These are phyloP conservation scores for Poecilia picta DNA, from an alignment of 2,797 vertebrate genomes.

Conservation along the genomic window DNA sequence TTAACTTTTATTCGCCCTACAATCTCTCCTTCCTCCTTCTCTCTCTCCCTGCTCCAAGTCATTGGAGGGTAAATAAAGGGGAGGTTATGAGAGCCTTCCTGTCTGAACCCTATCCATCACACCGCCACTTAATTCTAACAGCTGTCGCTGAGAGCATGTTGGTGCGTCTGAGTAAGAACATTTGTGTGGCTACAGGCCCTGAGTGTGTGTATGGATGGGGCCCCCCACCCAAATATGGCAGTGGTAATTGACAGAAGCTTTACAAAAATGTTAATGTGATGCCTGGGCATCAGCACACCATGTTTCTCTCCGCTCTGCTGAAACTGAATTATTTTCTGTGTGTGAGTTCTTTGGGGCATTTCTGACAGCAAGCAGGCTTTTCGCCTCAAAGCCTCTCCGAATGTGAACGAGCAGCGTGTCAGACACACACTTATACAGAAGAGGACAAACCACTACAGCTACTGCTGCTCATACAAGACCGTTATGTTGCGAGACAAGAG, in stretches of 20 bases:
- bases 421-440: slow-evolving; percentile 4
- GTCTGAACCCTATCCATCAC: slow-evolving; percentile 79
- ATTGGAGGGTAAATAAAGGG: slow-evolving; percentile 77
- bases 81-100: slow-evolving; percentile 76
- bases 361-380: slow-evolving; percentile 29
- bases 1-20: not conserved
- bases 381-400: slow-evolving; percentile 14
- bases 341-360: slow-evolving; percentile 10
- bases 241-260: slow-evolving; percentile 39
- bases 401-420: slow-evolving; percentile 11
- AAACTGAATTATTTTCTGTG: slow-evolving; percentile 26
- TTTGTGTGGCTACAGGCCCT: not conserved
- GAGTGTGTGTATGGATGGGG: not conserved
- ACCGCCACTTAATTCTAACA: slow-evolving; percentile 77
- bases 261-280: slow-evolving; percentile 42
- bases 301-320: slow-evolving; percentile 23
- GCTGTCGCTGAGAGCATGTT: slow-evolving; percentile 66
- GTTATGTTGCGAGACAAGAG: slow-evolving; percentile 5
- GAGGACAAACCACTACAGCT: slow-evolving; percentile 1
- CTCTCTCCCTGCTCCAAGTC: slow-evolving; percentile 58
- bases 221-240: slow-evolving; percentile 35
- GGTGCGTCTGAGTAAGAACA: slow-evolving; percentile 7
- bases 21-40: not conserved
- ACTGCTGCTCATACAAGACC: not conserved
- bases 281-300: slow-evolving; percentile 22